Conservation (phyloP, 2,113 vertebrate species). For the Furnarius figulus region DNA sequence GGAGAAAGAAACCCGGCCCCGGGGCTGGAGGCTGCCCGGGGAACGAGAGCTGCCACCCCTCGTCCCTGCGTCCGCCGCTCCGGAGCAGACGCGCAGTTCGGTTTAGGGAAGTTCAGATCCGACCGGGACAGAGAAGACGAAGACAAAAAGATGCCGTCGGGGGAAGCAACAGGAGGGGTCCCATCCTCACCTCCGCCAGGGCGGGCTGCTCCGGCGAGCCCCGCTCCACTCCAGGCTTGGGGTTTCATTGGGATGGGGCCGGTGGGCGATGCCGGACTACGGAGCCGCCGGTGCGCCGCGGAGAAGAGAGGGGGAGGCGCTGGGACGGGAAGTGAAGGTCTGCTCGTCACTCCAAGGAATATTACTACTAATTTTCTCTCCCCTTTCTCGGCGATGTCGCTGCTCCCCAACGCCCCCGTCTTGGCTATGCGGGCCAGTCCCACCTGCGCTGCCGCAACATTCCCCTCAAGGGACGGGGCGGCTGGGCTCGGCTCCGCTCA, state of each 20-base stretch:
- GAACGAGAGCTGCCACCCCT: background rate
- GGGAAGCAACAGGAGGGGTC: background rate
- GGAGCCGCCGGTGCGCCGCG: background rate
- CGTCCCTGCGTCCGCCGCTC: background rate
- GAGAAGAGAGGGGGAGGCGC: background rate
- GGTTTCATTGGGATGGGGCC: background rate
- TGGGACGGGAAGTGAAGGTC: background rate
- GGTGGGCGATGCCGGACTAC: background rate
- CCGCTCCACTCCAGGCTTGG: background rate
- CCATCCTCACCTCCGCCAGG: background rate
- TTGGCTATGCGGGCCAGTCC: background rate
- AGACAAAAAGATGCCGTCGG: background rate
- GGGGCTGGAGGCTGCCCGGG: background rate
- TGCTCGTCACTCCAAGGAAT: background rate
- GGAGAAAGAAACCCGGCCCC: background rate
- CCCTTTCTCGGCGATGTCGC: background rate
- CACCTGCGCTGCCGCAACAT: background rate
- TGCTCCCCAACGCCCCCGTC: background rate
- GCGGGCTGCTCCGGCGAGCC: background rate
- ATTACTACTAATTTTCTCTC: background rate
- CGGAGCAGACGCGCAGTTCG: background rate
- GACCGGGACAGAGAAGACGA: background rate
- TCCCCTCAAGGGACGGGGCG: background rate
- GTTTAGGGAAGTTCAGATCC: background rate
- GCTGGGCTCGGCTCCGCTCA: background rate